Evolutionary conservation across 2,888 invertebrate genomes (phyloP).

Genomic region (Spodoptera littoralis): DNA sequence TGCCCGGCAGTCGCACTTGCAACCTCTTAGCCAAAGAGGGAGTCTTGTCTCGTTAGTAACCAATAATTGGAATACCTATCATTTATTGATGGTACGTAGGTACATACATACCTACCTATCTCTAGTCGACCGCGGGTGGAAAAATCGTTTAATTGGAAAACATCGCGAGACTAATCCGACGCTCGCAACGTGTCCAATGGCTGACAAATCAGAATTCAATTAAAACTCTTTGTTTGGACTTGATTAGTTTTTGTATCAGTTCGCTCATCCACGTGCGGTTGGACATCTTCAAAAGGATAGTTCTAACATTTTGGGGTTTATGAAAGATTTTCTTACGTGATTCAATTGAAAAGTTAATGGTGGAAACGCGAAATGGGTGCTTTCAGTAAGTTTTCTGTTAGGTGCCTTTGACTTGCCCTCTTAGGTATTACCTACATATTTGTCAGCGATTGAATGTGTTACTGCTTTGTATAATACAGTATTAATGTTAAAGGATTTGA

Average conservation of each 20-base stretch:
- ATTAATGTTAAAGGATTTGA: no score
- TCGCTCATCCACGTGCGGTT: constrained; percentile 10
- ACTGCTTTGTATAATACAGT: no score
- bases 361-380: constrained; percentile 15
- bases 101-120: no score
- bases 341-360: background rate
- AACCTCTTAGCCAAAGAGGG: no score
- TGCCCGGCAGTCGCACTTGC: no score
- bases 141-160: constrained; percentile 55
- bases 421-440: no score
- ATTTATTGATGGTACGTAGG: no score
- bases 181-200: constrained; percentile 38
- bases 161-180: constrained; percentile 43
- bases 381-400: constrained; percentile 31
- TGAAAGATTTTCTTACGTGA: constrained; percentile 14
- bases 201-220: constrained; percentile 58
- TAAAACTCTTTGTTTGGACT: constrained; percentile 53
- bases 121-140: constrained; percentile 12
- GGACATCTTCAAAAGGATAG: constrained; percentile 28
- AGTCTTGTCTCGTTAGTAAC: no score
- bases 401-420: no score
- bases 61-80: no score
- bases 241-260: constrained; percentile 54
- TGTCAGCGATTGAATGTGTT: no score
- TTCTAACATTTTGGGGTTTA: background rate